A percentile compares a stretch with the other conserved stretches of the same genome.
These are phyloP conservation scores for Aleiodes leptofemur DNA, from an alignment of 2,888 invertebrate genomes.

Conservation along the genomic window DNA sequence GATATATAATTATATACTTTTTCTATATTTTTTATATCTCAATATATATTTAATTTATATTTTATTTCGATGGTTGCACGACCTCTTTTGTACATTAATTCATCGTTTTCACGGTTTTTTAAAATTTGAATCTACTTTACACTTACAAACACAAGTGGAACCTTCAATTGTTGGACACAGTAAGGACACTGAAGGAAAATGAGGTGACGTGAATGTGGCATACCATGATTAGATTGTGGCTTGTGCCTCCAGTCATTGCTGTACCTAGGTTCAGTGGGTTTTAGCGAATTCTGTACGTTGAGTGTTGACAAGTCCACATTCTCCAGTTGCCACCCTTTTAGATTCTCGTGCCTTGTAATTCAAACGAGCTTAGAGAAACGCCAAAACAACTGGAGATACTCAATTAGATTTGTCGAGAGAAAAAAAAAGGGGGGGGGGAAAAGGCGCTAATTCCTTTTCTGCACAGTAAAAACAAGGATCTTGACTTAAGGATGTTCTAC, in stretches of 20 bases:
- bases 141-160: neutral
- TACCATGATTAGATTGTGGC: slow-evolving; percentile 73
- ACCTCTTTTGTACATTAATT: too few relatives aligned
- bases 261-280: slow-evolving; percentile 70
- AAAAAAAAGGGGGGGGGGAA: neutral
- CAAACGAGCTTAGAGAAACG: slow-evolving; percentile 70
- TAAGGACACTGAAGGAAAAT: slow-evolving; percentile 58
- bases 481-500: too few relatives aligned
- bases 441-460: neutral
- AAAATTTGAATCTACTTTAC: too few relatives aligned
- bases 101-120: too few relatives aligned
- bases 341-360: slow-evolving; percentile 67
- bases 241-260: slow-evolving; percentile 68
- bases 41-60: too few relatives aligned
- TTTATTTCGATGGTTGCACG: too few relatives aligned
- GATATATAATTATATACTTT: too few relatives aligned
- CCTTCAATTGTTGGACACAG: neutral
- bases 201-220: slow-evolving; percentile 69
- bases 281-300: slow-evolving; percentile 72
- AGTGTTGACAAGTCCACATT: slow-evolving; percentile 73
- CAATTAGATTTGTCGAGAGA: neutral
- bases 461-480: neutral
- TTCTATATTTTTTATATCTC: too few relatives aligned
- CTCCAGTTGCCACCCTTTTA: slow-evolving; percentile 65
- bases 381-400: slow-evolving; percentile 5